Conservation (phyloP, 2,888 invertebrate genomes). For the Melangyna quadrimaculata region DNA sequence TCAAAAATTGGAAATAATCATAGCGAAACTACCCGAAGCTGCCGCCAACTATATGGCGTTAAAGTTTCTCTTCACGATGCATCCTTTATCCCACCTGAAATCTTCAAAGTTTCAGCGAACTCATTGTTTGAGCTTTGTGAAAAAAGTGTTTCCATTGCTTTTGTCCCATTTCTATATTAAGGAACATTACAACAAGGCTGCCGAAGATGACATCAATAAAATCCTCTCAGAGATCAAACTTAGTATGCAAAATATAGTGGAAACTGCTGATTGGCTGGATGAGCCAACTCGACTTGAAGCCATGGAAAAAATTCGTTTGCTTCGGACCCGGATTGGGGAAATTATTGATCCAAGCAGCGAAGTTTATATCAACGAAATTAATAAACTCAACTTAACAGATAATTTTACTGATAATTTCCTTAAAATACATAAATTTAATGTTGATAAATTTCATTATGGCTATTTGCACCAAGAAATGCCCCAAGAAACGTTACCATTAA, state of each 20-base stretch:
- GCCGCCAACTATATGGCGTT: constrained; percentile 76
- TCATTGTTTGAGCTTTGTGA: neutral
- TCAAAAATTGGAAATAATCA: constrained; percentile 74
- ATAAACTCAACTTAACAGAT: constrained; percentile 73
- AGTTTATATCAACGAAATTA: constrained; percentile 74
- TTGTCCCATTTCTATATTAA: constrained; percentile 63
- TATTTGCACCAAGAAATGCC: constrained; percentile 72
- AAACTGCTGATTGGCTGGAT: constrained; percentile 77
- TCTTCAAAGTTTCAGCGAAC: neutral
- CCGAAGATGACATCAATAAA: constrained; percentile 72
- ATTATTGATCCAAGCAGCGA: constrained; percentile 73
- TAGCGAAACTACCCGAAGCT: constrained; percentile 73
- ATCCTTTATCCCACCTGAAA: neutral
- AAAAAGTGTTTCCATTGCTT: neutral
- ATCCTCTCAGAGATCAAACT: constrained; percentile 76
- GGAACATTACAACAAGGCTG: constrained; percentile 75
- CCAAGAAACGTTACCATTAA: constrained; percentile 73
- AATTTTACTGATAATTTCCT: constrained; percentile 73
- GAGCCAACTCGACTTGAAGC: constrained; percentile 76
- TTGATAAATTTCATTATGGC: constrained; percentile 74
- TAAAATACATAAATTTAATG: constrained; percentile 74
- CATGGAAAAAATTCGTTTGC: constrained; percentile 75
- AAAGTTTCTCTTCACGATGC: neutral
- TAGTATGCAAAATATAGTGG: constrained; percentile 72
- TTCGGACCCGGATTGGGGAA: constrained; percentile 74